Base-by-base conservation (phyloP, 1,140 invertebrate species). In the Lysiphlebus fabarum region DNA sequence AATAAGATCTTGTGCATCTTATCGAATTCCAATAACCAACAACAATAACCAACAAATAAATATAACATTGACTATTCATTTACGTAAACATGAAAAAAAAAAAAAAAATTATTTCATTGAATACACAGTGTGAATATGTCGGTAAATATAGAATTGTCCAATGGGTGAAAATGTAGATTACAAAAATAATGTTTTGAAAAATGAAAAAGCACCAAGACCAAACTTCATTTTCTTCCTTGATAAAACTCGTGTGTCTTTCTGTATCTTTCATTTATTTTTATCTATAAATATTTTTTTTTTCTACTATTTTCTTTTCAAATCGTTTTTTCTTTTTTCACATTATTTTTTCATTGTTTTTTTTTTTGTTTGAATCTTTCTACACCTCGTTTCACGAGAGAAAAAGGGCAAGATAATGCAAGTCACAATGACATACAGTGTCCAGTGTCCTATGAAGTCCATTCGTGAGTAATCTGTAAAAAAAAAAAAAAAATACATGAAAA, bases 381-480 rank as follows among this genome's bases (percentile, higher is more conserved):
- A 43, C 48, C 17, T 37, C 10, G 40, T 50, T 40, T 33, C 41
- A n/a, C 47, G n/a, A 51, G 53, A 56, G 34, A 61, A 57, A 61
- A 48, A 55, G 51, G 58, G 44, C 55, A 43, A 59, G 58, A 59
- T 59, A 59, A 59, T 43, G 51, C 43, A 37, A 36, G 44, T 34
- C 58, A 54, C 51, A 41, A 59, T 59, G 58, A 59, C 58, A 37
- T 59, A 59, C 51, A 59, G 58, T 55, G 51, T 47, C 58, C 58
- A 59, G 26, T 55, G 58, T 49, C 40, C 57, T 59, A 38, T 53
- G 36, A 33, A 53, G 9, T 50, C 14, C 38, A 48, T 45, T 11
- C 14, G 8, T 41, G 47, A 50, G 49, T 37, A 48, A 38, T 36
- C 17, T 33, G 33, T 2, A 12, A 26, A 34, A 49, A 12, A 38